Evolutionary conservation across 1,140 invertebrate species (phyloP).

Genomic region (Drosophila baimaii): DNA sequence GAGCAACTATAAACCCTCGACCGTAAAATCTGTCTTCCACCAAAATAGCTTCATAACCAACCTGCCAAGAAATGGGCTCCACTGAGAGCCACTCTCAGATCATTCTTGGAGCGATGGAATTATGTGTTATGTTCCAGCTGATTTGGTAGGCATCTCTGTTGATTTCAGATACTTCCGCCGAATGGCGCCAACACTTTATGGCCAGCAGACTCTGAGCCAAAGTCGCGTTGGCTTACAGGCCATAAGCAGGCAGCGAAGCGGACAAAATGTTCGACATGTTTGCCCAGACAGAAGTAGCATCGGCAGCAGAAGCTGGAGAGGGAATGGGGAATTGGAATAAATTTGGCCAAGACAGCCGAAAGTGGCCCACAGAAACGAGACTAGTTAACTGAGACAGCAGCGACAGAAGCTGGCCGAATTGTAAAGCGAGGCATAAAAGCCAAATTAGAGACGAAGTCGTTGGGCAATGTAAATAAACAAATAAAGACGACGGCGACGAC

Average conservation of each 20-base stretch:
- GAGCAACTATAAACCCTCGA: neutral
- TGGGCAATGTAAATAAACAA: constrained; percentile 64
- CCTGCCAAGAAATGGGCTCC: neutral
- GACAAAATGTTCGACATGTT: constrained; percentile 78
- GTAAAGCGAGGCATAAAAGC: constrained; percentile 70
- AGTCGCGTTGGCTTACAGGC: constrained; percentile 43
- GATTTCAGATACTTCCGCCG: constrained; percentile 37
- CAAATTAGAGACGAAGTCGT: constrained; percentile 64
- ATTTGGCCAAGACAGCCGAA: constrained; percentile 50
- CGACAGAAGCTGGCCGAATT: constrained; percentile 45
- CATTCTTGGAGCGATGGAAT: neutral
- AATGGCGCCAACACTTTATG: constrained; percentile 69
- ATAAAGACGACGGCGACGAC: constrained; percentile 41
- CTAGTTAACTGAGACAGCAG: constrained; percentile 59
- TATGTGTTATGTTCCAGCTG: constrained; percentile 34
- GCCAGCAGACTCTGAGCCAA: constrained; percentile 32
- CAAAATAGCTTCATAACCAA: constrained; percentile 9
- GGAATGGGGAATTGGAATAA: constrained; percentile 19
- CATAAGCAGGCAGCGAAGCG: constrained; percentile 61
- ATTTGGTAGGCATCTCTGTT: constrained; percentile 56
- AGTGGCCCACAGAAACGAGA: constrained; percentile 43
- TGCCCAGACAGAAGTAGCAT: constrained; percentile 56
- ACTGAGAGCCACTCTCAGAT: neutral
- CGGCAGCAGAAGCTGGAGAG: neutral
- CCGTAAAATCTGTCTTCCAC: neutral